Conservation (phyloP, 2,113 vertebrate genomes). For the pig (Sus scrofa) region DNA sequence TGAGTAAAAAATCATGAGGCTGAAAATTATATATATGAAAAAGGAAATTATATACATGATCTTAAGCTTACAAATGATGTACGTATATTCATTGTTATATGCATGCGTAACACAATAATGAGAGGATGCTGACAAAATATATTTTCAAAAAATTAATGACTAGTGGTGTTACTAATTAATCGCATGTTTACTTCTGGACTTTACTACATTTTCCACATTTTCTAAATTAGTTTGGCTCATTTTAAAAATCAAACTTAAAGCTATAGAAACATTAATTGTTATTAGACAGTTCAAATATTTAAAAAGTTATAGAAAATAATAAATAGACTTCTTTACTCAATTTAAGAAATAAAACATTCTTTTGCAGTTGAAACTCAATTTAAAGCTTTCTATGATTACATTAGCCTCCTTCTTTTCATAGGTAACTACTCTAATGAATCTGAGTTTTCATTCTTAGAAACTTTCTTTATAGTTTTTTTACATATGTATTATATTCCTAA, state of each 20-base stretch:
- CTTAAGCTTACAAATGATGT: neutral
- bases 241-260: neutral
- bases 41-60: neutral
- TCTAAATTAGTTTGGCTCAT: neutral
- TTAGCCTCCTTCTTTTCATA: neutral
- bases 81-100: neutral
- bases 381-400: neutral
- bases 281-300: neutral
- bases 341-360: neutral
- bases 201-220: neutral
- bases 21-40: neutral
- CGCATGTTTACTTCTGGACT: neutral
- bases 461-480: neutral
- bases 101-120: neutral
- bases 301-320: neutral
- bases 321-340: neutral
- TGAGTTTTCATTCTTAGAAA: neutral
- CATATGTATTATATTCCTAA: neutral
- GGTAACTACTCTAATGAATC: neutral
- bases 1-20: neutral
- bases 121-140: neutral
- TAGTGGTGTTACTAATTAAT: neutral
- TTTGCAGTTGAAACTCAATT: neutral
- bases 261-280: neutral
- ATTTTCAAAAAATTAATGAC: neutral